Evolutionary conservation across 2,113 vertebrate species (phyloP), one percentile per base, ranked within the genome.

Genomic region (Melanostigma gelatinosum): DNA sequence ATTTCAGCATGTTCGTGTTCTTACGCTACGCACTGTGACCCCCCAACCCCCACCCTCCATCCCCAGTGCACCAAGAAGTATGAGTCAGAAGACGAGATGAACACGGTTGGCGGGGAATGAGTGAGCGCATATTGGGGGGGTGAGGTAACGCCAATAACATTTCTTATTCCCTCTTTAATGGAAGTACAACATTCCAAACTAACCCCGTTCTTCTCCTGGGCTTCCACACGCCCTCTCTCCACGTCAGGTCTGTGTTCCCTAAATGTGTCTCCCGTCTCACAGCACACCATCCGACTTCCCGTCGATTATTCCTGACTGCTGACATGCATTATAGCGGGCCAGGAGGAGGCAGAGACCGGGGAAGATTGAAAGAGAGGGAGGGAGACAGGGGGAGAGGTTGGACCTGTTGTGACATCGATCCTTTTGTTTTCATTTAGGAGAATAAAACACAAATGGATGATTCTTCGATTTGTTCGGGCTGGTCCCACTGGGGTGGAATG

Each of bases 1-100:
- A 92, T 93, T 91, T 94, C 87, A 90, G 84, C 88, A 88, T 92
- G 83, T 87, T 90, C 83, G 11, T 88, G 85, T 91, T 88, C 76
- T 63, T 85, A 80, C 72, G 83, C 87, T 87, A 81, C 70, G 80
- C 84, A 84, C 82, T 27, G 72, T 75, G 85, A 87, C 75, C 90
- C 75, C 84, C 70, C 80, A 62, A 50, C 68, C 78, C 75, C 82
- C 64, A 63, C 38, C 24, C 22, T 34, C 60, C 20, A 36, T 48
- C 75, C 63, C 74, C 75, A 62, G 29, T 75, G 65, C 72, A 80
- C 58, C 22, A 24, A 54, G 40, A 62, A 63, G 62, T n/a, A 34
- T 36, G 61, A 82, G 71, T 77, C 48, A 72, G 66, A 83, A 78
- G 82, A 87, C 9, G 9, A 84, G 79, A 83, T 44, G 80, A 90